phyloP scores from a whole-genome alignment of 2,888 invertebrate genomes.

The Mechanitis mazaeus region DNA sequence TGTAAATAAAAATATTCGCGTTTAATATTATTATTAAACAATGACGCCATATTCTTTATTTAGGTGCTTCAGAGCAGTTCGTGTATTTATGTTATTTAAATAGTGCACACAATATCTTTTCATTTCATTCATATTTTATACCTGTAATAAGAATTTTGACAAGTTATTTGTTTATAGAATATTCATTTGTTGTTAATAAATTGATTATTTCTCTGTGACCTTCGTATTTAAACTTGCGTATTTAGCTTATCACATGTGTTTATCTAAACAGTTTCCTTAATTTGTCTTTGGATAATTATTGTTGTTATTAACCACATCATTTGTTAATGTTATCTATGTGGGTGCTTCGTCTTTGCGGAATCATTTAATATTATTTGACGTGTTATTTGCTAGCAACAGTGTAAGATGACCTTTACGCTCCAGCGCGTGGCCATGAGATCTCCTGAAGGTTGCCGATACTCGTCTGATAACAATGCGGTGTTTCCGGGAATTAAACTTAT shows the following conservation, averaged over 20 bases:
- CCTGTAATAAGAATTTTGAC: too few species aligned
- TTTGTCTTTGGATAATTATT: conserved; percentile 38
- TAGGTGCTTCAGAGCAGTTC: too few species aligned
- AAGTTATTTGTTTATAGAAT: conserved; percentile 7
- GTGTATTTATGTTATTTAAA: too few species aligned
- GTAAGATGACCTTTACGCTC: conserved; percentile 63
- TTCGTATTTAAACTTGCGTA: conserved; percentile 24
- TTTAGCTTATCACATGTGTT: conserved; percentile 30
- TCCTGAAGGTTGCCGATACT: conserved; percentile 61
- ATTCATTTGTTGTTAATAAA: conserved; percentile 5
- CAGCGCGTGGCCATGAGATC: conserved; percentile 64
- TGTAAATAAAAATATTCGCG: too few species aligned
- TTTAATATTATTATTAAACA: too few species aligned
- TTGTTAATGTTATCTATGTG: conserved; percentile 11
- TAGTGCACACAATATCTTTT: too few species aligned
- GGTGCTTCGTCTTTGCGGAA: background rate
- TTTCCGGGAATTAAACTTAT: conserved; percentile 13
- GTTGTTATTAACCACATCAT: conserved; percentile 35
- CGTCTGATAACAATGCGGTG: conserved; percentile 26
- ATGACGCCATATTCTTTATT: too few species aligned
- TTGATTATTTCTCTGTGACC: conserved; percentile 18
- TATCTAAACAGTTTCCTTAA: conserved; percentile 44
- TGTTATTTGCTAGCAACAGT: conserved; percentile 50
- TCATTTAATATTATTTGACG: conserved; percentile 37
- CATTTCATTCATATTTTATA: too few species aligned